Percentiles rank a stretch among this genome's conserved stretches.
Evolutionary conservation across 2,797 vertebrate genomes (phyloP).

Genomic region (Morelia viridis): DNA sequence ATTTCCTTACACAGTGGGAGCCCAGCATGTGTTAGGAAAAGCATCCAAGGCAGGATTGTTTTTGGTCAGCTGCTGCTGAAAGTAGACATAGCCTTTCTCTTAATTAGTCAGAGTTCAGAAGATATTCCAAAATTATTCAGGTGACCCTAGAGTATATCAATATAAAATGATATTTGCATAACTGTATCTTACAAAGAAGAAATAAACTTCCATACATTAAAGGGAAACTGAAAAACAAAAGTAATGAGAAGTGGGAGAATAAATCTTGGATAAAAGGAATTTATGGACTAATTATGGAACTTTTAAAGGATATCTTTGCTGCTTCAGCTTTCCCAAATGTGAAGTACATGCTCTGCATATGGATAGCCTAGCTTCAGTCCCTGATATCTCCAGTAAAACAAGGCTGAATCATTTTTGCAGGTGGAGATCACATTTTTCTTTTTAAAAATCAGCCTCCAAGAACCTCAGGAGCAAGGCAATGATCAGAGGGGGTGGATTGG

Average conservation of each 20-base stretch:
- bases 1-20: slow-evolving; percentile 18
- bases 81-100: slow-evolving; percentile 13
- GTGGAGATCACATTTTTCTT: background rate
- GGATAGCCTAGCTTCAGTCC: background rate
- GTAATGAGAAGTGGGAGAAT: background rate
- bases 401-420: background rate
- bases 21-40: slow-evolving; percentile 26
- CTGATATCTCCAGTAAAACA: background rate
- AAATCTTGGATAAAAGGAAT: background rate
- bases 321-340: background rate
- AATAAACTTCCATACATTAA: background rate
- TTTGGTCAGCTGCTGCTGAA: background rate
- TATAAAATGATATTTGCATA: background rate
- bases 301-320: background rate
- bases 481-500: background rate
- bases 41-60: background rate
- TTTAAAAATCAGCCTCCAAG: background rate
- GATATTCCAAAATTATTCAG: background rate
- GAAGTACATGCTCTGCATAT: background rate
- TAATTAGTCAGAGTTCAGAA: slow-evolving; percentile 1
- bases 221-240: background rate
- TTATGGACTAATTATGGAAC: background rate
- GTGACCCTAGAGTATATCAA: background rate
- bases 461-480: background rate
- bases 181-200: background rate